Evolutionary conservation across 2,797 vertebrate species (phyloP), one percentile per base, ranked within the genome.

Genomic region (Darevskia nairensis): DNA sequence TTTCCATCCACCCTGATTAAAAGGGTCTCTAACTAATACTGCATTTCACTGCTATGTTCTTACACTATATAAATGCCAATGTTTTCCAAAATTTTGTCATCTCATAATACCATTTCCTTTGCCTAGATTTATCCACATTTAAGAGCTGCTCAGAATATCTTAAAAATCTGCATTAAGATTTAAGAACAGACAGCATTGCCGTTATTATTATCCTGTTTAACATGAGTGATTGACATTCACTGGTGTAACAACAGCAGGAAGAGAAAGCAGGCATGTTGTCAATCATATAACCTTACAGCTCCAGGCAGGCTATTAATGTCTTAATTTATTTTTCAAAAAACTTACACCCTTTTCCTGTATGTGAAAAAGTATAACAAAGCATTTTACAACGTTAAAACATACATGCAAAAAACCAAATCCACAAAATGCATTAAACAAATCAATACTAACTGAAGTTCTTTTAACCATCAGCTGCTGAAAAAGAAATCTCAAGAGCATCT

Each of bases 401-500:
- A 29, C 66, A 69, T 68, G 25, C 8, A 69, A 8, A n/a, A 69
- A 69, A 68, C 1, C 27, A 69, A 69, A 29, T 23, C 19, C 61
- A 69, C 27, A 27, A 69, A 69, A 29, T 27, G 23, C 66, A 71
- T 64, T 41, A 88, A 91, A 90, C 59, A 92, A 91, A 89, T 86
- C 83, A 85, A 64, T 61, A 6, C 71, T 68, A 61, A 69, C 39
- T 90, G 82, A 88, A 80, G 15, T 82, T 32, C 91, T 29, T 77
- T 68, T 92, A 85, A 88, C 86, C 79, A 89, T 61, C 85, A 88
- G 84, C 84, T 76, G 88, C 50, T 82, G 32, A 90, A 80, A 78
- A 88, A 90, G n/a, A 46, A 44, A 66, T 68, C 69, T 90, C 88
- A 95, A 94, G 86, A 83, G 92, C 80, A 91, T 39, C 86, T 79